phyloP scores from a whole-genome alignment of 2,888 invertebrate species.

The Drosophila gaucha region DNA sequence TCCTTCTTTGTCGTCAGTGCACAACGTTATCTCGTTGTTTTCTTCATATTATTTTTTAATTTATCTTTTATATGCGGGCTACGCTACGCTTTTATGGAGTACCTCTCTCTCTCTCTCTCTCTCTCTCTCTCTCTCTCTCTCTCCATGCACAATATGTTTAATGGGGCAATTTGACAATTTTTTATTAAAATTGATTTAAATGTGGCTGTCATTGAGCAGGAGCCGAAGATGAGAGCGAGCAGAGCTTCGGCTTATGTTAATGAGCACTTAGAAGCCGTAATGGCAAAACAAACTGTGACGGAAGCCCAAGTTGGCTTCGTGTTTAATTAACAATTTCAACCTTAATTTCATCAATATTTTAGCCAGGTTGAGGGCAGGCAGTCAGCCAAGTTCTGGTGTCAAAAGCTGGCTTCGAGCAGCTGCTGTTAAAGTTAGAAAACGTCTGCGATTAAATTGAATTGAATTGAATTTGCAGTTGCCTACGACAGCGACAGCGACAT shows the following conservation, averaged over 20 bases:
- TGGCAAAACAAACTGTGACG: slow-evolving; percentile 31
- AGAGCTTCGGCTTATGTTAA: slow-evolving; percentile 67
- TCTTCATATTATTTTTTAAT: slow-evolving; percentile 75
- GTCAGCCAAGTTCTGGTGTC: neutral
- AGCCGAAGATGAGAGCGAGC: neutral
- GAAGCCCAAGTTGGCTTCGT: slow-evolving; percentile 25
- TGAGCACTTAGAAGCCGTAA: slow-evolving; percentile 71
- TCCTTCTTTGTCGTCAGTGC: slow-evolving; percentile 44
- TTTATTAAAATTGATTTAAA: slow-evolving; percentile 77
- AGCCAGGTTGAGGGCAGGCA: slow-evolving; percentile 21
- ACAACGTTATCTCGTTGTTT: slow-evolving; percentile 36
- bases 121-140: no score
- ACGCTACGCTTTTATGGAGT: slow-evolving; percentile 59
- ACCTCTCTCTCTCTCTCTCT: no score
- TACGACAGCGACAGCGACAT: slow-evolving; percentile 2
- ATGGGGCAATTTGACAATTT: slow-evolving; percentile 46
- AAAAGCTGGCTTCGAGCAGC: neutral
- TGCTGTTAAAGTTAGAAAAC: slow-evolving; percentile 8
- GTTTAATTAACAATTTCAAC: slow-evolving; percentile 77
- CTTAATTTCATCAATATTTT: slow-evolving; percentile 71
- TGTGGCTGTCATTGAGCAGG: slow-evolving; percentile 47
- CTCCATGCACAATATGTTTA: slow-evolving; percentile 50
- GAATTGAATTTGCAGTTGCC: slow-evolving; percentile 22
- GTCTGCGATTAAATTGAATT: slow-evolving; percentile 12
- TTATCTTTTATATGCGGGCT: slow-evolving; percentile 72